phyloP scores from a whole-genome alignment of 2,888 invertebrate genomes.

The Acleris holmiana region DNA sequence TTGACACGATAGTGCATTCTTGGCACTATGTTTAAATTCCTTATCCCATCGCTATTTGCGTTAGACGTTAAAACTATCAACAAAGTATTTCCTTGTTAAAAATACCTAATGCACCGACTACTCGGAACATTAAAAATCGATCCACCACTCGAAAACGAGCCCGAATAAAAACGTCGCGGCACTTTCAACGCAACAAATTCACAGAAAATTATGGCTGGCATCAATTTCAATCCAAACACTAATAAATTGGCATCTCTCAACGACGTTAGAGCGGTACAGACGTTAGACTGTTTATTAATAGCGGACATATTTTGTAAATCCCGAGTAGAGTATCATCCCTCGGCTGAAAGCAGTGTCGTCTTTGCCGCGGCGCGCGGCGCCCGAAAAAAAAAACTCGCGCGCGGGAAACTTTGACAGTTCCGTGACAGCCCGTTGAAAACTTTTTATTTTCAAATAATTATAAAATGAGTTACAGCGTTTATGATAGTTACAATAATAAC shows the following conservation, averaged over 20 bases:
- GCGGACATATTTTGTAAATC: constrained; percentile 78
- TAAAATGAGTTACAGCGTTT: constrained; percentile 68
- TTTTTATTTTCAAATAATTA: constrained; percentile 18
- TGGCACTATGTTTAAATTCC: too few relatives aligned
- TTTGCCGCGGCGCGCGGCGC: constrained; percentile 68
- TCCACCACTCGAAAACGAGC: constrained; percentile 67
- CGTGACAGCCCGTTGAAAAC: constrained; percentile 33
- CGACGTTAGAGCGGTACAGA: constrained; percentile 56
- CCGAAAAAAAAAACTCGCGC: constrained; percentile 63
- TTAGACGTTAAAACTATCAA: neutral
- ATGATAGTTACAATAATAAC: constrained; percentile 53
- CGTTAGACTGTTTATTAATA: constrained; percentile 80
- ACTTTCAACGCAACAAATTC: constrained; percentile 80
- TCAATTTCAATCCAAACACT: constrained; percentile 83
- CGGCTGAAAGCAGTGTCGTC: constrained; percentile 72
- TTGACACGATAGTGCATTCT: neutral
- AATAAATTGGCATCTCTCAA: constrained; percentile 83
- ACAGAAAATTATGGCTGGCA: constrained; percentile 78
- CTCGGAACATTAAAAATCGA: constrained; percentile 65
- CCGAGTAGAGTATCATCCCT: constrained; percentile 64
- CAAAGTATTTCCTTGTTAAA: constrained; percentile 19
- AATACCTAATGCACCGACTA: constrained; percentile 28
- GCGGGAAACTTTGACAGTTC: constrained; percentile 42
- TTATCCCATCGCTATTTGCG: neutral
- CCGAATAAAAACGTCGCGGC: constrained; percentile 67